Conservation (phyloP, 2,888 invertebrate species). For the Schizaphis graminum region DNA sequence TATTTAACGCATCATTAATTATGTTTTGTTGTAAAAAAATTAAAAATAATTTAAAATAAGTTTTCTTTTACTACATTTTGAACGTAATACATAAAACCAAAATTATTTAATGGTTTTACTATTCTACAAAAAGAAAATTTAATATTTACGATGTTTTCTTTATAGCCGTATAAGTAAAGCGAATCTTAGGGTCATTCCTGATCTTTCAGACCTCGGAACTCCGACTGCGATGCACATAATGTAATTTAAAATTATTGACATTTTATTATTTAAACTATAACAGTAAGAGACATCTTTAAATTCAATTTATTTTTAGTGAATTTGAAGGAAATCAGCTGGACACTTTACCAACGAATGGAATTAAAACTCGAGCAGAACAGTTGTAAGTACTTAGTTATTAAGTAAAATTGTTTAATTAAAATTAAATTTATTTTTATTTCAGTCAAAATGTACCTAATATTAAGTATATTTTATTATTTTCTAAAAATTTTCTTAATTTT, state of each 20-base stretch:
- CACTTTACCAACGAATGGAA: conserved; percentile 76
- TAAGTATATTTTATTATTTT: neutral
- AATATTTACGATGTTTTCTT: neutral
- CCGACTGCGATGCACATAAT: conserved; percentile 77
- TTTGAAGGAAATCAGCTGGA: conserved; percentile 81
- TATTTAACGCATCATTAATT: neutral
- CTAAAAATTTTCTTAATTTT: neutral
- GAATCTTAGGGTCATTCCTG: conserved; percentile 68
- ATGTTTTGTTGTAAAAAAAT: neutral
- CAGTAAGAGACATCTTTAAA: neutral
- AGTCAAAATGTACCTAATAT: neutral
- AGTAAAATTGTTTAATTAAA: neutral
- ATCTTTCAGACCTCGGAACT: conserved; percentile 76
- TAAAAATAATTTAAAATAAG: conserved; percentile 67
- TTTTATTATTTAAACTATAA: conserved; percentile 24
- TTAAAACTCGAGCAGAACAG: conserved; percentile 81
- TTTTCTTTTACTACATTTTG: conserved; percentile 72
- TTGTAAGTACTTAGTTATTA: conserved; percentile 76
- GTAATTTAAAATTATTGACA: conserved; percentile 74
- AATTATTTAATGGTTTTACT: neutral
- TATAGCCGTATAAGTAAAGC: conserved; percentile 48
- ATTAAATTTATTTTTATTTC: neutral
- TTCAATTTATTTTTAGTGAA: conserved; percentile 74
- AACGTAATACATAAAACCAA: neutral
- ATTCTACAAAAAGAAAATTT: neutral